phyloP scores from a whole-genome alignment of 2,888 invertebrate species.

The Lasius fuliginosus region DNA sequence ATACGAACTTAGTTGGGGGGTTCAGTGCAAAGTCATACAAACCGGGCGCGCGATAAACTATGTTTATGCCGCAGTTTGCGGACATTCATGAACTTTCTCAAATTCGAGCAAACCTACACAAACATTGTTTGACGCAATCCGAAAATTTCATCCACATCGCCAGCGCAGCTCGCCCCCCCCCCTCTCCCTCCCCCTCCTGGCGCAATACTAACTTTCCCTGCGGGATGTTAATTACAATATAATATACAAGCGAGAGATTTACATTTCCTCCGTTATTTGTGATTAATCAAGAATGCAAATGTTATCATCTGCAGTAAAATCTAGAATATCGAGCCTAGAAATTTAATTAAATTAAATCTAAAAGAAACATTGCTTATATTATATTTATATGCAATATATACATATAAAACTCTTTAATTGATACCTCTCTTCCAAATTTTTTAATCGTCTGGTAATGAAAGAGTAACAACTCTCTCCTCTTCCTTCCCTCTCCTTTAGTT shows the following conservation, averaged over 20 bases:
- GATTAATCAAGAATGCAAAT: conserved; percentile 24
- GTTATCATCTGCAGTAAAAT: conserved; percentile 1
- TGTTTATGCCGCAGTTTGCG: conserved; percentile 52
- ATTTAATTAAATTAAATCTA: neutral
- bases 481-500: neutral
- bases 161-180: neutral
- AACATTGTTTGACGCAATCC: conserved; percentile 54
- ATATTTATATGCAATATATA: neutral
- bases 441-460: neutral
- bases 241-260: conserved; percentile 30
- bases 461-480: conserved; percentile 4
- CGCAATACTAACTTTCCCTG: neutral
- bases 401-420: neutral
- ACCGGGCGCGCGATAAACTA: conserved; percentile 53
- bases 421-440: neutral
- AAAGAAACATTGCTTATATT: neutral
- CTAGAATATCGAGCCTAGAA: neutral
- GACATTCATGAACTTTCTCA: conserved; percentile 58
- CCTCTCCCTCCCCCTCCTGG: neutral
- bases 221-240: conserved; percentile 38
- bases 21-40: conserved; percentile 52
- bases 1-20: conserved; percentile 46
- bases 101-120: conserved; percentile 50
- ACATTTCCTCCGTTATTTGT: conserved; percentile 23
- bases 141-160: conserved; percentile 50